Base-by-base conservation (phyloP, 2,888 invertebrate species). In the Thysanoteuthis rhombus region DNA sequence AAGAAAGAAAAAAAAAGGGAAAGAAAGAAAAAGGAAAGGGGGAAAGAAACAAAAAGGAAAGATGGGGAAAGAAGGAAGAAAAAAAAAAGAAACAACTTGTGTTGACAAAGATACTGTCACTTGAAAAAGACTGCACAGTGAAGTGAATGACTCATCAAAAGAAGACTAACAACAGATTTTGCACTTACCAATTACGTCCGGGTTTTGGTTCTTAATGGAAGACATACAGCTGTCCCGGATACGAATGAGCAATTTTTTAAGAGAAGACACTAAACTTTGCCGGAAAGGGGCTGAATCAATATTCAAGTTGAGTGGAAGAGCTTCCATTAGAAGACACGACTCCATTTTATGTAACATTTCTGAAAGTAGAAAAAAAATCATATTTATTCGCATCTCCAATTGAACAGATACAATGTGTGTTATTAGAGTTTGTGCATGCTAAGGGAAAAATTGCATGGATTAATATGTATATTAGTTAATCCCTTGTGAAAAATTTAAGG, bases 231-330 rank as follows among this genome's bases (percentile, higher is more conserved):
- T 96, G 94, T 97, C 97, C 58, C 97, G 94, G 6, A 96, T 94
- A 92, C 97, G 95, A 0, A 96, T 95, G 42, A 97, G 93, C 47
- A 97, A 94, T 92, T 95, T 96, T 91, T 95, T 95, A 39, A 97
- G 45, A 93, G 95, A 95, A 75, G 96, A 94, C 38, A 95, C 95
- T 47, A 97, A 94, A 75, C 96, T 95, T 93, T 97, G 97, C 52
- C 97, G 95, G 94, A 97, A 97, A 25, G 97, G 95, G 32, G 97
- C 96, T 12, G 96, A 96, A 94, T 97, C 97, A 92, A 96, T 95
- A 94, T 96, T 97, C 94, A 97, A 94, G 93, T 97, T 97, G 93
- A 95, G 93, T 1, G 95, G 95, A 22, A 97, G 94, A 94, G 95
- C 94, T 52, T 95, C 95, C 94, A 94, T 95, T 32, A 97, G 92